Evolutionary conservation across 2,888 invertebrate species (phyloP).

Genomic region (Xanthorhoe spadicearia): DNA sequence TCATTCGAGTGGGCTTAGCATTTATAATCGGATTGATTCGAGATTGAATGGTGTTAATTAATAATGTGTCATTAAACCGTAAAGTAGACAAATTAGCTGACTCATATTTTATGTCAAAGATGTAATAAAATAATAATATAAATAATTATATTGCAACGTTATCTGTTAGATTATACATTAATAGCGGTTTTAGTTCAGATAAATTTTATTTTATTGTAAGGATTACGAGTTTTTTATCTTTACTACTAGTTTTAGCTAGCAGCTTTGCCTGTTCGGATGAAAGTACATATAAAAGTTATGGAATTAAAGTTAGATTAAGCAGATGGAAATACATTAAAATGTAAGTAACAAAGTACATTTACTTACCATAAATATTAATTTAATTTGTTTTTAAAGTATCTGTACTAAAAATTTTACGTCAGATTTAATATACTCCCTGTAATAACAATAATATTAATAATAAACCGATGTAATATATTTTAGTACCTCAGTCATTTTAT

Average conservation of each 20-base stretch:
- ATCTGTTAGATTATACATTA: not conserved
- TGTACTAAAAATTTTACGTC: constrained; percentile 11
- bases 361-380: not conserved
- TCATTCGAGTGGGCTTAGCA: constrained; percentile 10
- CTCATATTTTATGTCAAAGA: not conserved
- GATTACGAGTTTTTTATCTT: constrained; percentile 1
- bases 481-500: constrained; percentile 14
- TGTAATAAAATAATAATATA: not conserved
- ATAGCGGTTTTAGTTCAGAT: not conserved
- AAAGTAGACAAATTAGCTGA: not conserved
- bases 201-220: not conserved
- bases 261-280: not conserved
- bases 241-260: not conserved
- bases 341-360: not conserved
- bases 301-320: not conserved
- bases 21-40: constrained; percentile 14
- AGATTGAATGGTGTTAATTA: constrained; percentile 11
- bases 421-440: not conserved
- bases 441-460: not conserved
- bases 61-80: constrained; percentile 10
- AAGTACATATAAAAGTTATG: not conserved
- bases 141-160: not conserved
- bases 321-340: not conserved
- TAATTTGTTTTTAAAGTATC: not conserved
- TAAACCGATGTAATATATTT: constrained; percentile 21